A percentile compares a stretch with the other conserved stretches of the same genome.
phyloP scores from a whole-genome alignment of 1,140 invertebrate species.

The Zaprionus kolodkinae region DNA sequence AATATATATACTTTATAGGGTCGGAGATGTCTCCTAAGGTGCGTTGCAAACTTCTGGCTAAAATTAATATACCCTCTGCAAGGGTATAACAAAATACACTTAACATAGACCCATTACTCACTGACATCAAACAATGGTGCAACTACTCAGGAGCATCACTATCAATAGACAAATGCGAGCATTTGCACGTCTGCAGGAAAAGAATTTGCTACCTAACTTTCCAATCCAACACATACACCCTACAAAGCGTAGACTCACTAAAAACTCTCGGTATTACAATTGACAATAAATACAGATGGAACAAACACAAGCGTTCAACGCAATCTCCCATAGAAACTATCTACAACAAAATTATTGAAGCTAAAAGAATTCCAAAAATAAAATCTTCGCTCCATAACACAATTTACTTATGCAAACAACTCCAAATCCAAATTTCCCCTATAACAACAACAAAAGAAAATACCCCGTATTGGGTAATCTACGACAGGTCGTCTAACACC shows the following conservation, averaged over 20 bases:
- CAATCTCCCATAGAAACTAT: background rate
- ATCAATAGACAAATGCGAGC: background rate
- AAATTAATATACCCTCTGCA: no score
- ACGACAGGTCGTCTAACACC: no score
- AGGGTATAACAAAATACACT: no score
- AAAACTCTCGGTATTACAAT: slow-evolving; percentile 16
- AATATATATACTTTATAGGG: no score
- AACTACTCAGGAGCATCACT: no score
- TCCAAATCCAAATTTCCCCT: background rate
- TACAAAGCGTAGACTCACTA: slow-evolving; percentile 6
- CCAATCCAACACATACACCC: slow-evolving; percentile 1
- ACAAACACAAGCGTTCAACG: slow-evolving; percentile 4
- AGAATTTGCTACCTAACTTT: slow-evolving; percentile 2
- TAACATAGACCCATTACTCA: no score
- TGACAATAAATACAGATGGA: slow-evolving; percentile 3
- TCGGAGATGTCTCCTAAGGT: no score
- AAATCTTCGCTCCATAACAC: background rate
- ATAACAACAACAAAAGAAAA: no score
- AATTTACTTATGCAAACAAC: slow-evolving; percentile 2
- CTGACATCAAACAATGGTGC: no score
- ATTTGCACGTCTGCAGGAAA: slow-evolving; percentile 10
- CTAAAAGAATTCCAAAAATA: background rate
- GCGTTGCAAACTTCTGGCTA: no score
- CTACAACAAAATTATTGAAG: background rate
- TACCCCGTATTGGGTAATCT: no score